Conservation (phyloP, 2,888 invertebrate species). For the Hybos culiciformis region DNA sequence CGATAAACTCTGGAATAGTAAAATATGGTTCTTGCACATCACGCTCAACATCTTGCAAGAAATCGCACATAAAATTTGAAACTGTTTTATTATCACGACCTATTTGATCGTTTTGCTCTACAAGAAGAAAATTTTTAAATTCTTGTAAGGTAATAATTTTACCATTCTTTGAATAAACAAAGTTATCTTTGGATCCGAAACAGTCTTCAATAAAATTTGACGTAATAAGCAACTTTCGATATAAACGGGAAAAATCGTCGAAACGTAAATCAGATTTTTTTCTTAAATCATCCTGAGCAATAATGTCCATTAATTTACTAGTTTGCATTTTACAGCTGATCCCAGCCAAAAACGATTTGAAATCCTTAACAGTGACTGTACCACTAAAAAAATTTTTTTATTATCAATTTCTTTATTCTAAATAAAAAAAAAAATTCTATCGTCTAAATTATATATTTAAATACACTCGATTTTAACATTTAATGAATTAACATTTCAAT, state of each 20-base stretch:
- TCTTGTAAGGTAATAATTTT: conserved; percentile 54
- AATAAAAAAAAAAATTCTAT: conserved; percentile 22
- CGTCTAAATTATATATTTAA: too few relatives aligned
- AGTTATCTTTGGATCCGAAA: conserved; percentile 41
- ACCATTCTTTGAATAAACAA: conserved; percentile 47
- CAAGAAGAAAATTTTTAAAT: conserved; percentile 54
- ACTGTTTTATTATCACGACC: conserved; percentile 48
- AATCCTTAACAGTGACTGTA: conserved; percentile 74
- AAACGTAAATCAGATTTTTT: conserved; percentile 73
- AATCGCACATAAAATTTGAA: conserved; percentile 68
- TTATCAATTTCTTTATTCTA: too few relatives aligned
- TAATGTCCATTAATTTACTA: conserved; percentile 65
- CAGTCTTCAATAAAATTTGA: conserved; percentile 51
- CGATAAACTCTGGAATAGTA: conserved; percentile 70
- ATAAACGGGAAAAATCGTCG: conserved; percentile 75
- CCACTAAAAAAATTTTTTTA: too few relatives aligned
- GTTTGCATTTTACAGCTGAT: conserved; percentile 85
- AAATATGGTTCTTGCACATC: conserved; percentile 79
- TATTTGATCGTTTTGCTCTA: conserved; percentile 55
- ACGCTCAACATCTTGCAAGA: conserved; percentile 67
- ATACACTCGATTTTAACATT: too few relatives aligned
- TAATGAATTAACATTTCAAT: too few relatives aligned
- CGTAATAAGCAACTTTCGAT: conserved; percentile 72
- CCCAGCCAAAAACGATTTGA: conserved; percentile 78
- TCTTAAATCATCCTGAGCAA: conserved; percentile 72